These are phyloP conservation scores for Scrobipalpa atriplicella DNA, from an alignment of 2,888 invertebrate genomes.

Conservation along the genomic window DNA sequence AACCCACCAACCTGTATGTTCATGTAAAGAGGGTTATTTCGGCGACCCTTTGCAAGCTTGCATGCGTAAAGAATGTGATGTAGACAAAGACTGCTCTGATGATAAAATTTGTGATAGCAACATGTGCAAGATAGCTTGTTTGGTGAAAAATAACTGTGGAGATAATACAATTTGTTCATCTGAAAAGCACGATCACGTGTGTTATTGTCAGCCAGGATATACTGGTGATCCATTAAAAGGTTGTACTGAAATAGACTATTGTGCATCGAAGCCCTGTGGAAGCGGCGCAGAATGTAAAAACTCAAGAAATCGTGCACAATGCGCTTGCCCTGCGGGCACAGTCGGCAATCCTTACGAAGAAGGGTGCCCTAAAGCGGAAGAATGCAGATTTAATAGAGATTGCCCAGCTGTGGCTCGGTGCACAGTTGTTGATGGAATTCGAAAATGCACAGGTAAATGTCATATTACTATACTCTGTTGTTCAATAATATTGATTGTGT, in stretches of 20 bases:
- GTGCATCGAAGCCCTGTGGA: slow-evolving; percentile 90
- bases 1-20: slow-evolving; percentile 89
- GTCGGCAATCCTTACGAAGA: slow-evolving; percentile 94
- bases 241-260: slow-evolving; percentile 90
- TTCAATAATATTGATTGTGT: no score
- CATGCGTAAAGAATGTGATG: slow-evolving; percentile 89
- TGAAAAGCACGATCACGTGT: slow-evolving; percentile 88
- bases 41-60: slow-evolving; percentile 93
- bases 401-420: slow-evolving; percentile 92
- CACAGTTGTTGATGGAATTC: slow-evolving; percentile 85
- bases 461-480: not conserved
- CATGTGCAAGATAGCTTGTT: slow-evolving; percentile 93
- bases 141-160: slow-evolving; percentile 92
- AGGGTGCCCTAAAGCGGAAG: slow-evolving; percentile 91
- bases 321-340: slow-evolving; percentile 89
- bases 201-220: slow-evolving; percentile 93
- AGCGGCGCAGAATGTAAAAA: slow-evolving; percentile 91
- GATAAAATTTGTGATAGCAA: slow-evolving; percentile 92
- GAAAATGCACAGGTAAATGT: slow-evolving; percentile 88
- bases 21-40: slow-evolving; percentile 90
- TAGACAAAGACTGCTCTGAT: slow-evolving; percentile 87
- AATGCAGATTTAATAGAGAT: slow-evolving; percentile 90
- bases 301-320: slow-evolving; percentile 90
- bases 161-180: slow-evolving; percentile 93
- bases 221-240: slow-evolving; percentile 89